Evolutionary conservation across 1,140 invertebrate species (phyloP).

Genomic region (Hyposmocoma kahamanoa): DNA sequence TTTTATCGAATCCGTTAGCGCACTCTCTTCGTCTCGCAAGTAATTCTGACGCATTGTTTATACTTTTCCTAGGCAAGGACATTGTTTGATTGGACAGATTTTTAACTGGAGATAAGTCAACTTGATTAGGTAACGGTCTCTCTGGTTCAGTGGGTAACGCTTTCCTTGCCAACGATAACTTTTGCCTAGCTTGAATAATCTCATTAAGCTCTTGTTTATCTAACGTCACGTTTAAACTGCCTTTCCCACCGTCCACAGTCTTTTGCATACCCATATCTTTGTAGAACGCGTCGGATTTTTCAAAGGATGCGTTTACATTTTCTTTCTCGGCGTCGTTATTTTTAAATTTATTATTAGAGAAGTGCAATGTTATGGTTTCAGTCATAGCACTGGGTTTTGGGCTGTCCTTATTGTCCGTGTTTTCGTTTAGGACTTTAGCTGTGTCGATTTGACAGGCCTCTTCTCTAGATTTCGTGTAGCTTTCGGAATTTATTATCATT

Average conservation of each 20-base stretch:
- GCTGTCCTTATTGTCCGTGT: slow-evolving; percentile 47
- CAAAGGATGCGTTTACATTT: slow-evolving; percentile 49
- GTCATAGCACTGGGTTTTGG: slow-evolving; percentile 48
- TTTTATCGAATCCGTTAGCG: slow-evolving; percentile 31
- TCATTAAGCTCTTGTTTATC: slow-evolving; percentile 67
- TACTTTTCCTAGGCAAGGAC: slow-evolving; percentile 52
- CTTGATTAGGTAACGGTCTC: slow-evolving; percentile 31
- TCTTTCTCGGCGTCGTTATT: slow-evolving; percentile 57
- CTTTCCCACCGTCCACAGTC: slow-evolving; percentile 36
- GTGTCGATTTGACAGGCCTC: slow-evolving; percentile 59
- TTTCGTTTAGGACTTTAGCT: slow-evolving; percentile 53
- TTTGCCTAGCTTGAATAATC: slow-evolving; percentile 62
- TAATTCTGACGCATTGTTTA: slow-evolving; percentile 58
- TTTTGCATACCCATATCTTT: slow-evolving; percentile 52
- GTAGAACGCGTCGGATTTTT: slow-evolving; percentile 58
- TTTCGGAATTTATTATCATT: slow-evolving; percentile 41
- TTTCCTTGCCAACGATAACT: slow-evolving; percentile 55
- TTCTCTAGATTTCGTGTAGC: slow-evolving; percentile 57
- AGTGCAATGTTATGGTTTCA: slow-evolving; percentile 58
- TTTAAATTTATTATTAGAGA: slow-evolving; percentile 50
- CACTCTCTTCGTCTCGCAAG: slow-evolving; percentile 48
- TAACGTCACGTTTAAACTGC: slow-evolving; percentile 59
- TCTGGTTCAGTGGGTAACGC: slow-evolving; percentile 50
- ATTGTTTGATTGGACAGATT: slow-evolving; percentile 58
- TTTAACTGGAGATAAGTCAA: slow-evolving; percentile 39